Evolutionary conservation across 2,797 vertebrate genomes (phyloP), one percentile per base, ranked within the genome.

Genomic region (Falco rusticolus): DNA sequence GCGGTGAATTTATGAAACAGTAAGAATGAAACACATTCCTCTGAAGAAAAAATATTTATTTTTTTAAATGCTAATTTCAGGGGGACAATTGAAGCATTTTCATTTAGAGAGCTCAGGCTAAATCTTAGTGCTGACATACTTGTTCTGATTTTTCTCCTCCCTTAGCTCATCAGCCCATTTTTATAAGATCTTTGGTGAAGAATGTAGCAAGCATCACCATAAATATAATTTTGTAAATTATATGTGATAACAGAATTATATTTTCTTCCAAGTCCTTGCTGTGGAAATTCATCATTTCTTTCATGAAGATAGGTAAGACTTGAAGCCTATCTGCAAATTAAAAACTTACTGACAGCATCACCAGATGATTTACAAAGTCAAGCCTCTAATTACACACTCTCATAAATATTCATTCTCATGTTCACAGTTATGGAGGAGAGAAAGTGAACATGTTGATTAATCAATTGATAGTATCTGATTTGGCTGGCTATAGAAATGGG

Each of bases 361-460:
- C 65, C 92, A 95, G 85, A 94, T 98, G 96, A 98, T 97, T 97
- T 98, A 97, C 96, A 95, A 95, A 96, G 77, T 78, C 97, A 97
- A 98, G 88, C 94, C 60, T 96, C 95, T 97, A 98, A 98, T 98
- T 98, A 91, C 53, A 88, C 20, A 22, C 59, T 80, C 89, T 98
- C 93, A 97, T 98, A 95, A 97, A 98, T 98, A 98, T 98, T 98
- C 95, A 98, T 98, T 95, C 88, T 84, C 64, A 89, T 95, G 95
- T 75, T 98, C 93, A 88, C 91, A 95, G 96, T 93, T 97, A 96
- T 89, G 84, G 89, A 98, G 94, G 94, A 96, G 93, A 97, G 88
- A 91, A 97, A 96, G 75, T 92, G 97, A 98, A 97, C 94, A 95
- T 31, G 50, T 86, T 97, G 96, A 97, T 97, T 97, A 98, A 94